A percentile compares a stretch with the other conserved stretches of the same genome.
phyloP scores from a whole-genome alignment of 2,888 invertebrate species.

The Plebejus melissa region DNA sequence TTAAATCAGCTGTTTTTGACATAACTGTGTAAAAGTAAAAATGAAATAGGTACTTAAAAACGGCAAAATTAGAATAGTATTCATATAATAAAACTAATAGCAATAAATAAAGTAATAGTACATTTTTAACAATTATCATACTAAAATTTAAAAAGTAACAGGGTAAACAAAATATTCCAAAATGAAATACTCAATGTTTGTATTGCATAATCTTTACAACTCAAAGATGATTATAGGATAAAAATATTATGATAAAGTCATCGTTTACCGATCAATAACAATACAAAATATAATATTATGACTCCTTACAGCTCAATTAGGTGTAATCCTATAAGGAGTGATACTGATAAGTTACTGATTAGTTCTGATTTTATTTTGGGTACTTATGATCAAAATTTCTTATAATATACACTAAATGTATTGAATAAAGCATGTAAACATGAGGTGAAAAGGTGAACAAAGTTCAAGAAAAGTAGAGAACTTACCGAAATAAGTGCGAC shows the following conservation, averaged over 20 bases:
- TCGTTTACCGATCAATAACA: neutral
- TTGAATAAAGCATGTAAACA: neutral
- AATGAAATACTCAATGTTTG: neutral
- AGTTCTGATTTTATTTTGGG: neutral
- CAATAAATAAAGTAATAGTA: neutral
- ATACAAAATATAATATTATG: neutral
- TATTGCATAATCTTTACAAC: slow-evolving; percentile 15
- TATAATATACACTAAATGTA: neutral
- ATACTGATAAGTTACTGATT: neutral
- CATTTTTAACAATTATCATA: neutral
- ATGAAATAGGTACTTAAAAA: neutral
- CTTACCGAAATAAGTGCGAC: slow-evolving; percentile 34
- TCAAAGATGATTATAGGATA: neutral
- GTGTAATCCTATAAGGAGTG: neutral
- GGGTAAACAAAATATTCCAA: slow-evolving; percentile 5
- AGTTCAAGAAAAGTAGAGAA: slow-evolving; percentile 13
- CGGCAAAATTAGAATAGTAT: neutral
- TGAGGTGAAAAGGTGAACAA: neutral
- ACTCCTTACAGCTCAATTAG: neutral
- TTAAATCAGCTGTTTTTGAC: neutral
- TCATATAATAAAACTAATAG: too few relatives aligned
- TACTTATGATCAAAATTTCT: neutral
- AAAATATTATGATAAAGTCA: slow-evolving; percentile 9
- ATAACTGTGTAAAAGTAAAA: neutral
- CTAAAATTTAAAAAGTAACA: neutral